Percentiles rank a stretch among this genome's conserved stretches.
These are phyloP conservation scores for Elysia crispata DNA, from an alignment of 2,888 invertebrate genomes.

Conservation along the genomic window DNA sequence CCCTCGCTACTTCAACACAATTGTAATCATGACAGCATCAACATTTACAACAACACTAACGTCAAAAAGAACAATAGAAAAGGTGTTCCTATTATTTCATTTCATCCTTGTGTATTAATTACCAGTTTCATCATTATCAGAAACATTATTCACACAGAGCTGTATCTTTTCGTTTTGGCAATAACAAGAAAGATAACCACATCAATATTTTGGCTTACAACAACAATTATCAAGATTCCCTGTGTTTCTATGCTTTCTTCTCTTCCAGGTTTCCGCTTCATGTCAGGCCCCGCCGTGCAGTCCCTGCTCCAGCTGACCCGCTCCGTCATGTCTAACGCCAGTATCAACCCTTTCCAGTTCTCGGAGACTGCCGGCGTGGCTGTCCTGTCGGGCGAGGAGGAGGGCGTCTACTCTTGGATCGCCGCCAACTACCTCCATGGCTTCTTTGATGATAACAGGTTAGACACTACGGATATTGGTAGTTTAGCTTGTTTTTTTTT, in stretches of 20 bases:
- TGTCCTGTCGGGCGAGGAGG: constrained; percentile 80
- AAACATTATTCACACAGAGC: no score
- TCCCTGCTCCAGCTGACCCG: constrained; percentile 59
- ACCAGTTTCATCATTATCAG: constrained; percentile 16
- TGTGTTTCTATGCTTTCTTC: no score
- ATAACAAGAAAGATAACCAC: no score
- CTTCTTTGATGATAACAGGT: constrained; percentile 60
- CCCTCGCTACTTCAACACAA: no score
- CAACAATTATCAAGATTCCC: no score
- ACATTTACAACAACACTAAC: not conserved
- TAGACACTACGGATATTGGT: not conserved
- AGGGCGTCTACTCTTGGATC: constrained; percentile 80
- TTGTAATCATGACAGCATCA: not conserved
- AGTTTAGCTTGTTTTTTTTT: no score
- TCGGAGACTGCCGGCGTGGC: constrained; percentile 72
- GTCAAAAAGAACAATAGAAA: not conserved
- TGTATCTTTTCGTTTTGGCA: no score
- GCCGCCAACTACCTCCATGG: constrained; percentile 78
- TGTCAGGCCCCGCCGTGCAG: constrained; percentile 66
- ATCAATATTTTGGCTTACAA: no score
- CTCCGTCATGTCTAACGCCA: constrained; percentile 53
- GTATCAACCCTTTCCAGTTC: constrained; percentile 72
- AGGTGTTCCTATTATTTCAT: not conserved
- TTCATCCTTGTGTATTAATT: not conserved
- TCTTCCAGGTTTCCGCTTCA: constrained; percentile 30